Evolutionary conservation across 1,140 invertebrate genomes (phyloP).

Genomic region (Diabrotica undecimpunctata): DNA sequence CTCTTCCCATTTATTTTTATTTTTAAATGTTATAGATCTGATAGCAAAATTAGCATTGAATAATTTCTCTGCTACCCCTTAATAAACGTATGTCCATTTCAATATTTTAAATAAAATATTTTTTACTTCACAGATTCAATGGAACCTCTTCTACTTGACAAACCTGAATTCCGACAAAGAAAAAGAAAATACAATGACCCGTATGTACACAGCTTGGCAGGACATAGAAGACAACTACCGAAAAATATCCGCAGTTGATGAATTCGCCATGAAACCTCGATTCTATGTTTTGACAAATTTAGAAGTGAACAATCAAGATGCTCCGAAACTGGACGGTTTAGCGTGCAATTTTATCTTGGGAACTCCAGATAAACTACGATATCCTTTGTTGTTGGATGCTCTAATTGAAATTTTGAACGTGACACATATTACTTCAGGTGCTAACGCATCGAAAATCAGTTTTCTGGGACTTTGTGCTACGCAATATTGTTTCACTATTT

Average conservation of each 20-base stretch:
- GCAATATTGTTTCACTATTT: constrained; percentile 87
- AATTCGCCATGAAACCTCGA: constrained; percentile 76
- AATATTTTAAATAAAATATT: too few species aligned
- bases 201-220: constrained; percentile 73
- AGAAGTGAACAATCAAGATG: constrained; percentile 75
- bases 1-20: too few species aligned
- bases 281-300: constrained; percentile 79
- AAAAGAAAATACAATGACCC: constrained; percentile 54
- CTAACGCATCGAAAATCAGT: constrained; percentile 54
- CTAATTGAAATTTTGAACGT: constrained; percentile 75
- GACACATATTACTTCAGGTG: constrained; percentile 55
- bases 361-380: constrained; percentile 85
- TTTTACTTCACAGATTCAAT: constrained; percentile 63
- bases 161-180: constrained; percentile 55
- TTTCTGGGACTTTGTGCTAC: constrained; percentile 74
- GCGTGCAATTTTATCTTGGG: constrained; percentile 91
- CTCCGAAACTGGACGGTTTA: constrained; percentile 87
- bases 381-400: constrained; percentile 81
- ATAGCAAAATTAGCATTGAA: too few species aligned
- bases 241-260: constrained; percentile 68
- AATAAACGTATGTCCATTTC: too few species aligned
- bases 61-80: too few species aligned
- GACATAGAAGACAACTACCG: constrained; percentile 78
- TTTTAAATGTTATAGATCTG: too few species aligned
- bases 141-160: constrained; percentile 74